Conservation (phyloP, 92 coral and sea anemone species). For the Epizoanthus stellaris region DNA sequence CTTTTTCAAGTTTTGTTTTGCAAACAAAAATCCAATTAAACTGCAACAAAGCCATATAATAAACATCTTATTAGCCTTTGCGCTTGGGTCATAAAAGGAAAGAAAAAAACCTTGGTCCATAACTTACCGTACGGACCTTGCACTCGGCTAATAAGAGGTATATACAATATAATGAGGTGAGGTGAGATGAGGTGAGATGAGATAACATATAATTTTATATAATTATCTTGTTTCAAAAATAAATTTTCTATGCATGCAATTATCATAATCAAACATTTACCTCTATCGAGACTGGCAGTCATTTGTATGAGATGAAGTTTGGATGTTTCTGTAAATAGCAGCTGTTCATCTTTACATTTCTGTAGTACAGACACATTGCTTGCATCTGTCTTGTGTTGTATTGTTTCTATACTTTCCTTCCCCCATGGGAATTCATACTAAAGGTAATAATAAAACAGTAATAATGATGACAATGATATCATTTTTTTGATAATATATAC, state of each 20-base stretch:
- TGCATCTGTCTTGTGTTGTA: slow-evolving; percentile 47
- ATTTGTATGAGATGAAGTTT: slow-evolving; percentile 64
- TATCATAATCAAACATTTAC: slow-evolving; percentile 18
- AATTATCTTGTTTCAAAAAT: background rate
- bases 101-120: too few relatives aligned
- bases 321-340: slow-evolving; percentile 6
- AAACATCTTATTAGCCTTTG: too few relatives aligned
- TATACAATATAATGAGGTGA: too few relatives aligned
- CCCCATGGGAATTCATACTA: slow-evolving; percentile 95
- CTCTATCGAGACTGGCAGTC: slow-evolving; percentile 67
- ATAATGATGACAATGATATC: background rate
- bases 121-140: background rate
- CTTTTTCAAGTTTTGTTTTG: too few relatives aligned
- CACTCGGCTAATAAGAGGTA: too few relatives aligned
- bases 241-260: background rate
- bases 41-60: too few relatives aligned
- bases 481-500: background rate
- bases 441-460: background rate
- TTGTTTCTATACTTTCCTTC: slow-evolving; percentile 67
- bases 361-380: slow-evolving; percentile 1
- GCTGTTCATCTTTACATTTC: background rate
- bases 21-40: too few relatives aligned
- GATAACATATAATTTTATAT: too few relatives aligned
- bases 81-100: too few relatives aligned
- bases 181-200: too few relatives aligned